Base-by-base conservation (phyloP, 2,888 invertebrate species). In the Euproctis similis region DNA sequence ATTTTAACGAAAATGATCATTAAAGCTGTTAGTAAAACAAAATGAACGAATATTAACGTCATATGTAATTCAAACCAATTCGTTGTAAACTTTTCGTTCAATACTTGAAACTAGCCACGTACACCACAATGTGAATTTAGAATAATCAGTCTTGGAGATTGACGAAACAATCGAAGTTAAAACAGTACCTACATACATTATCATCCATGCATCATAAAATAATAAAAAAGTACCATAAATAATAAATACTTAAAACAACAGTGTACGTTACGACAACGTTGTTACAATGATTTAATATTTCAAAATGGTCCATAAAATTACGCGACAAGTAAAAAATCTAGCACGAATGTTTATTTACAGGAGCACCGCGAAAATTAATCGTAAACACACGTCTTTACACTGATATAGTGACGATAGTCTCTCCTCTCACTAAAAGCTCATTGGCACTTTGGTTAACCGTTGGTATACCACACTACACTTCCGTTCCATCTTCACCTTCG, bases 401-500 rank as follows among this genome's bases (percentile, higher is more conserved):
- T 51, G 52, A 49, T 52, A 52, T 45, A 37, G 28, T 52, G 37
- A 40, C 43, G 33, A 47, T 43, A 40, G 39, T 47, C 43, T 43
- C 52, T 52, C 42, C 46, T 51, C 66, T 68, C 68, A 69, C 71
- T 71, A 70, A 64, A 72, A 72, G 74, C 73, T 76, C 74, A 67
- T 81, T 81, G 82, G 80, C 81, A 81, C 78, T 76, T 75, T 68
- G 70, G 66, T 65, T 57, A 59, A 63, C 54, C 53, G 49, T 51
- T 48, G 36, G 52, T 52, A 46, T 56, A 48, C 37, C 50, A 45
- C 76, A 80, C 87, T 90, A 93, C 86, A 94, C 94, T 86, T 94
- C 94, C 53, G 94, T 94, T 45, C 94, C 94, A 51, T 94, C 94
- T 63, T 94, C 94, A 13, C 93, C 93, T 74, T 94, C 94, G 65